Percentiles rank a stretch among this genome's conserved stretches.
phyloP scores from a whole-genome alignment of 2,797 vertebrate species.

The Enteromius anoplus region DNA sequence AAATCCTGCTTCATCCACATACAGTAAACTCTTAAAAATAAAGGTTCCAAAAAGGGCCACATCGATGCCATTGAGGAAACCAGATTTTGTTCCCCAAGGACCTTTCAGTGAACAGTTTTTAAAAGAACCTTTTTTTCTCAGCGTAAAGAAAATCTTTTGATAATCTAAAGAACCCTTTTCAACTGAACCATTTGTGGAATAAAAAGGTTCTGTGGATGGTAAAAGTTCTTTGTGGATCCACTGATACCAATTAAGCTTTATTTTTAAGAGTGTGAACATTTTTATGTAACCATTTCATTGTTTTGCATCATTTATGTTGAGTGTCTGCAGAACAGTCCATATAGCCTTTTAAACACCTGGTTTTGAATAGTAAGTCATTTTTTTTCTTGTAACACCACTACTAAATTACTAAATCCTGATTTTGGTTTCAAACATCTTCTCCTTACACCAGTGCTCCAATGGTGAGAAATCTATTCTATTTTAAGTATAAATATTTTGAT shows the following conservation, averaged over 20 bases:
- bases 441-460: neutral
- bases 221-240: neutral
- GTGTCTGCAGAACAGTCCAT: neutral
- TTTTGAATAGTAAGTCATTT: neutral
- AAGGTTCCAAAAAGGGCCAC: neutral
- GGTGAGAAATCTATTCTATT: slow-evolving; percentile 1
- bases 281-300: neutral
- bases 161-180: neutral
- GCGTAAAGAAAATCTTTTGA: neutral
- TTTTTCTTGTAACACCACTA: neutral
- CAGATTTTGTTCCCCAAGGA: neutral
- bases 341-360: slow-evolving; percentile 10
- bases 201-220: neutral
- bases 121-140: no score
- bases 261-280: neutral
- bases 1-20: slow-evolving; percentile 45
- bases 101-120: neutral
- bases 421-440: neutral
- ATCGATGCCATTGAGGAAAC: neutral
- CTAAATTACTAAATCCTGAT: neutral
- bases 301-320: slow-evolving; percentile 2
- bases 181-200: neutral
- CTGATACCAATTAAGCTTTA: neutral
- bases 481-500: slow-evolving; percentile 15
- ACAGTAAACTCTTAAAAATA: neutral